A percentile compares a stretch with the other conserved stretches of the same genome.
Evolutionary conservation across 2,113 vertebrate genomes (phyloP).

Genomic region (Myrmecophaga tridactyla): DNA sequence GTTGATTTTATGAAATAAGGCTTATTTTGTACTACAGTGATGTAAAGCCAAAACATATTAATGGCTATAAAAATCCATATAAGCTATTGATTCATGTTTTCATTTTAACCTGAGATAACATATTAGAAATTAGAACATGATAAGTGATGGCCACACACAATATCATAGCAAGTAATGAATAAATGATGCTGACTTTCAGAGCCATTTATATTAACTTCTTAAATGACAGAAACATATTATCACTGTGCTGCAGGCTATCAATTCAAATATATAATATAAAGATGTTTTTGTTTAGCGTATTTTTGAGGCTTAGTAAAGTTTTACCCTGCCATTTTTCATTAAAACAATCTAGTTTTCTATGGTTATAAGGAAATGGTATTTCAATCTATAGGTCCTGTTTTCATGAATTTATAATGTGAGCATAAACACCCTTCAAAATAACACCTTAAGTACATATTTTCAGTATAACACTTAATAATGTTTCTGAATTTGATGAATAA

Average conservation of each 20-base stretch:
- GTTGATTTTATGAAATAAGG: slow-evolving; percentile 18
- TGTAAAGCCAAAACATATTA: background rate
- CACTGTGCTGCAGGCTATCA: background rate
- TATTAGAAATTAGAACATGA: slow-evolving; percentile 12
- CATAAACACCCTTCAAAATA: background rate
- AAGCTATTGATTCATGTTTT: slow-evolving; percentile 7
- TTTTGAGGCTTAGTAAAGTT: slow-evolving; percentile 18
- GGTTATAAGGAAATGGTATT: background rate
- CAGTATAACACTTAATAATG: background rate
- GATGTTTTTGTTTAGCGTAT: background rate
- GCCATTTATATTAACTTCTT: slow-evolving; percentile 19
- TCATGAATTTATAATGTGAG: background rate
- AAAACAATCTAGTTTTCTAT: slow-evolving; percentile 8
- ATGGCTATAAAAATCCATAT: background rate
- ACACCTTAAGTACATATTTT: slow-evolving; percentile 3
- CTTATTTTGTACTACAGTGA: background rate
- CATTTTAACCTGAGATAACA: background rate
- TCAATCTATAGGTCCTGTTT: background rate
- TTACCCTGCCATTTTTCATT: slow-evolving; percentile 23
- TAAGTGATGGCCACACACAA: background rate
- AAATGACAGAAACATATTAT: slow-evolving; percentile 14
- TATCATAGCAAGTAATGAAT: slow-evolving; percentile 29
- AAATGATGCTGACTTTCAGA: slow-evolving; percentile 21
- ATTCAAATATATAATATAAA: slow-evolving; percentile 23
- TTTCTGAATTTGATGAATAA: slow-evolving; percentile 22